Evolutionary conservation across 2,888 invertebrate genomes (phyloP).

Genomic region (Diarsia mendica): DNA sequence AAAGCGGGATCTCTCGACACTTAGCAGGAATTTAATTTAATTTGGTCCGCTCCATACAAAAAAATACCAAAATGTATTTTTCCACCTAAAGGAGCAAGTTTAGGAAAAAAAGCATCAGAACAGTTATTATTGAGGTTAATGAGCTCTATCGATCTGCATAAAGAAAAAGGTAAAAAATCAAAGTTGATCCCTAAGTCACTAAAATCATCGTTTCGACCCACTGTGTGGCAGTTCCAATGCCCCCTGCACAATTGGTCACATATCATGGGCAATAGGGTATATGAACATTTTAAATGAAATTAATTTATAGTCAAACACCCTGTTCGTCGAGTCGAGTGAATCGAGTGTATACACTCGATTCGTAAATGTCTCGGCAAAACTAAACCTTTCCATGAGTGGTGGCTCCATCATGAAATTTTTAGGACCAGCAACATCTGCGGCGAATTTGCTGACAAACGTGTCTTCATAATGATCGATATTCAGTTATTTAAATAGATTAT

Average conservation of each 20-base stretch:
- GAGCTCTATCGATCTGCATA: no score
- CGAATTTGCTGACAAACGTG: neutral
- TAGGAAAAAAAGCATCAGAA: no score
- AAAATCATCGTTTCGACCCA: no score
- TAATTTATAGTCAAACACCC: neutral
- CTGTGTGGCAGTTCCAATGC: slow-evolving; percentile 24
- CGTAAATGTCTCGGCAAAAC: slow-evolving; percentile 3
- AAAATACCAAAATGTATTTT: no score
- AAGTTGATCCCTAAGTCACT: no score
- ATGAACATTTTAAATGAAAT: slow-evolving; percentile 4
- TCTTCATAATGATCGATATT: neutral
- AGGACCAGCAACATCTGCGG: neutral
- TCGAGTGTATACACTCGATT: neutral
- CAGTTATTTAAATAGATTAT: neutral
- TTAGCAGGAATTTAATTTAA: no score
- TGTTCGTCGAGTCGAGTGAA: no score
- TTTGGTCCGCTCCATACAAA: no score
- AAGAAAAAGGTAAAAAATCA: no score
- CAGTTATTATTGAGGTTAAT: no score
- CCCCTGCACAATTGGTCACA: slow-evolving; percentile 51
- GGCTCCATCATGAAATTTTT: neutral
- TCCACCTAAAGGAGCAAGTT: no score
- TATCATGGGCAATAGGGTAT: slow-evolving; percentile 1
- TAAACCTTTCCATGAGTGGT: neutral
- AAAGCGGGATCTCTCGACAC: no score